Evolutionary conservation across 2,888 invertebrate species (phyloP), one percentile per base, ranked within the genome.

Genomic region (Cheilosia urbana): DNA sequence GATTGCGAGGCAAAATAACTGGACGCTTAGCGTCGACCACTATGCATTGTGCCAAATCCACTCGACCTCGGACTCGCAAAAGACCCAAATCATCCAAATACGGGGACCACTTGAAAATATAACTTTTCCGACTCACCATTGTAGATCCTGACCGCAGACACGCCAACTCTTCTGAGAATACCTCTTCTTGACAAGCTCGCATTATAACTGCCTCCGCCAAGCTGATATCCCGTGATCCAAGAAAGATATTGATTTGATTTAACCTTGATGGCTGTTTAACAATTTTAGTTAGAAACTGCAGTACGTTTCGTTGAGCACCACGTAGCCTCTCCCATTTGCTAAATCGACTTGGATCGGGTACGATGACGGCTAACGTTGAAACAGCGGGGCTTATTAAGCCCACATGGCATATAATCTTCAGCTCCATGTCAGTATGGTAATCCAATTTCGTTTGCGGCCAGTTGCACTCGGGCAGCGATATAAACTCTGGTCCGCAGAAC

Each of bases 1-100:
- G 66, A 13, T 63, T 47, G n/a, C 40, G 55, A 3, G 81, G 68
- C 40, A 84, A 45, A 15, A 84, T 80, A 24, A 83, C 58, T n/a
- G 85, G 81, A 2, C 71, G 58, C 24, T 81, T 81, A n/a, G n/a
- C n/a, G 55, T 21, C 37, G 21, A 27, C 30, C 15, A 11, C 19
- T 13, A 65, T 37, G 9, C 49, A 19, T 30, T 15, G 45, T n/a
- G 34, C 13, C 24, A 17, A 34, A n/a, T 40, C 60, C 19, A 66
- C 51, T 79, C 83, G 65, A 6, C 77, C 73, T 55, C 24, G 15
- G 2, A 83, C 34, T 60, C 77, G 30, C 1, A 83, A n/a, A 6
- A 78, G 15, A 4, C 83, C 68, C 1, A 11, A 4, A 19, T 78
- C 37, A 21, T 83, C 73, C 2, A 77, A 7, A 40, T 75, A 83